Percentiles rank a stretch among this genome's conserved stretches.
These are phyloP conservation scores for Gila orcuttii DNA, from an alignment of 2,113 vertebrate genomes.

Conservation along the genomic window DNA sequence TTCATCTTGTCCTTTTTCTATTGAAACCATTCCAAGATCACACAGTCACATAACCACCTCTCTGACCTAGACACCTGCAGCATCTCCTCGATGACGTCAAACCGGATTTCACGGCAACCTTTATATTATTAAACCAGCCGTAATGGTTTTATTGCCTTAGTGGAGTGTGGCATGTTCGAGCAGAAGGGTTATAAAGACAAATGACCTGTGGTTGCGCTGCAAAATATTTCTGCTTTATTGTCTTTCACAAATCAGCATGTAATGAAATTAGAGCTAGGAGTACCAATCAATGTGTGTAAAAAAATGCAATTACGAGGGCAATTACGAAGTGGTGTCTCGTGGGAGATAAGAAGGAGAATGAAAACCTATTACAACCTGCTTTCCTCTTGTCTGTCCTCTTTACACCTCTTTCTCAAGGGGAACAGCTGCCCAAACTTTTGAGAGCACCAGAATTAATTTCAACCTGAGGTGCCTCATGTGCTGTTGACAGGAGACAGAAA, in stretches of 20 bases:
- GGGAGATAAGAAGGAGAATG: conserved; percentile 54
- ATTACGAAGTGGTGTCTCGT: conserved; percentile 60
- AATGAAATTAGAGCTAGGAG: conserved; percentile 63
- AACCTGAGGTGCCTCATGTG: not conserved
- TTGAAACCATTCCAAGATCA: not conserved
- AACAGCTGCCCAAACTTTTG: conserved; percentile 16
- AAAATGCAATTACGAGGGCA: conserved; percentile 70
- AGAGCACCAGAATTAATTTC: not conserved
- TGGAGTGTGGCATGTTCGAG: conserved; percentile 54
- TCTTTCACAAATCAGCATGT: conserved; percentile 65
- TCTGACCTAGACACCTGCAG: conserved; percentile 16
- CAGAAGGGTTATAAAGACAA: conserved; percentile 64
- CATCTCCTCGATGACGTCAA: conserved; percentile 16
- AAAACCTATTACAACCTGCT: conserved; percentile 54
- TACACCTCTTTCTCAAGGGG: conserved; percentile 36
- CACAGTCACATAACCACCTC: not conserved
- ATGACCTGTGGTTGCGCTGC: conserved; percentile 52
- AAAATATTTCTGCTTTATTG: conserved; percentile 61
- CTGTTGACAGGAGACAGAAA: conserved; percentile 12
- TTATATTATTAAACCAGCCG: conserved; percentile 39
- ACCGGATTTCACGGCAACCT: not conserved
- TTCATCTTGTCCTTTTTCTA: conserved; percentile 7
- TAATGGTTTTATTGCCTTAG: conserved; percentile 61
- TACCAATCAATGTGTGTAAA: conserved; percentile 61
- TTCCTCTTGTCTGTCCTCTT: conserved; percentile 40